Evolutionary conservation across 2,797 vertebrate genomes (phyloP).

Genomic region (Synaphobranchus kaupii): DNA sequence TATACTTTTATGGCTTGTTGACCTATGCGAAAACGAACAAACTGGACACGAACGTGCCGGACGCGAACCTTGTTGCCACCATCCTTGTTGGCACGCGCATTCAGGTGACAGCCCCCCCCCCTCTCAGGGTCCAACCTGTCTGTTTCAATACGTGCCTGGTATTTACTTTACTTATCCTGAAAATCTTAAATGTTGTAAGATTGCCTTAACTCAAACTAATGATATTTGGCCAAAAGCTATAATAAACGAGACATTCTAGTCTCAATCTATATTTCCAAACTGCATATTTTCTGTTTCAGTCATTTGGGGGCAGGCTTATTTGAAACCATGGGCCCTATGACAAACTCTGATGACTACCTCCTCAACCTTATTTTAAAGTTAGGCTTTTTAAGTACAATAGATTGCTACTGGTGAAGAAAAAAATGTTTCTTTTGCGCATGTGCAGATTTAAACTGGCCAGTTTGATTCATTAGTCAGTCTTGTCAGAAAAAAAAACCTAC

Average conservation of each 20-base stretch:
- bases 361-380: background rate
- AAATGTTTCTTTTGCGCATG: background rate
- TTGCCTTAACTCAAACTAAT: background rate
- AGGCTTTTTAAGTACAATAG: background rate
- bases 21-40: background rate
- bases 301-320: background rate
- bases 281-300: background rate
- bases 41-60: background rate
- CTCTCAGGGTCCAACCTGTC: background rate
- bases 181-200: background rate
- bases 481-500: background rate
- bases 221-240: background rate
- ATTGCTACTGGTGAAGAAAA: background rate
- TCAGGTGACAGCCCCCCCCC: background rate
- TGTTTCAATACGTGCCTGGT: background rate
- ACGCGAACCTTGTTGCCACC: background rate
- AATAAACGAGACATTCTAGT: background rate
- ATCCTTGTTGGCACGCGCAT: background rate
- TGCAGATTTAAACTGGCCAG: constrained; percentile 23
- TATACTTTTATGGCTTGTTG: background rate
- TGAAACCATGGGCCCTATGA: background rate
- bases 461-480: constrained; percentile 21
- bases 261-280: background rate
- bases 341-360: background rate
- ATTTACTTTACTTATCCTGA: background rate